A percentile compares a stretch with the other conserved stretches of the same genome.
These are phyloP conservation scores for Lochmaea capreae DNA, from an alignment of 2,888 invertebrate species.

Conservation along the genomic window DNA sequence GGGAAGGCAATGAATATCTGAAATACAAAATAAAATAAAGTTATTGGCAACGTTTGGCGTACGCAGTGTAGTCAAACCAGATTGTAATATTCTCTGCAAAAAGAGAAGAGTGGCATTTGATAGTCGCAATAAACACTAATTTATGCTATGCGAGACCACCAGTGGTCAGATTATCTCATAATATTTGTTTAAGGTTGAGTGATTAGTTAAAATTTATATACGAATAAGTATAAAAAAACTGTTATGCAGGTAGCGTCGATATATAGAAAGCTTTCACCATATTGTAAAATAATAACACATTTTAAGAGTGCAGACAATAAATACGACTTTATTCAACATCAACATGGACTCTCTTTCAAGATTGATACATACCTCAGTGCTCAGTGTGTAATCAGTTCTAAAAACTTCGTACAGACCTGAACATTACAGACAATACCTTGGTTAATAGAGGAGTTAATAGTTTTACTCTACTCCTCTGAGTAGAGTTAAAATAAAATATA, in stretches of 20 bases:
- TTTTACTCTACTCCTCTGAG: too few species aligned
- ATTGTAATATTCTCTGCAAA: slow-evolving; percentile 28
- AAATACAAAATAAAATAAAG: not conserved
- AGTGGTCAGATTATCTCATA: slow-evolving; percentile 26
- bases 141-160: slow-evolving; percentile 29
- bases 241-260: not conserved
- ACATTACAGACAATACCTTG: too few species aligned
- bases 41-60: too few species aligned
- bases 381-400: too few species aligned
- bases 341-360: too few species aligned
- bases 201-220: not conserved
- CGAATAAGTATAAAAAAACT: not conserved
- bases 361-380: too few species aligned
- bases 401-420: too few species aligned
- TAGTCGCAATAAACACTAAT: slow-evolving; percentile 34
- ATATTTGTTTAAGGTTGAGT: slow-evolving; percentile 31
- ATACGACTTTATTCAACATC: too few species aligned
- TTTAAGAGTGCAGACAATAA: too few species aligned
- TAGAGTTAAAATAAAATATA: too few species aligned
- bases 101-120: slow-evolving; percentile 35
- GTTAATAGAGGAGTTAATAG: too few species aligned
- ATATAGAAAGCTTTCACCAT: not conserved
- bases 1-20: not conserved
- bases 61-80: slow-evolving; percentile 21
- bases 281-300: too few species aligned